A percentile compares a stretch with the other conserved stretches of the same genome.
Evolutionary conservation across 2,113 vertebrate species (phyloP).

Genomic region (Leptobrachium ailaonicum): DNA sequence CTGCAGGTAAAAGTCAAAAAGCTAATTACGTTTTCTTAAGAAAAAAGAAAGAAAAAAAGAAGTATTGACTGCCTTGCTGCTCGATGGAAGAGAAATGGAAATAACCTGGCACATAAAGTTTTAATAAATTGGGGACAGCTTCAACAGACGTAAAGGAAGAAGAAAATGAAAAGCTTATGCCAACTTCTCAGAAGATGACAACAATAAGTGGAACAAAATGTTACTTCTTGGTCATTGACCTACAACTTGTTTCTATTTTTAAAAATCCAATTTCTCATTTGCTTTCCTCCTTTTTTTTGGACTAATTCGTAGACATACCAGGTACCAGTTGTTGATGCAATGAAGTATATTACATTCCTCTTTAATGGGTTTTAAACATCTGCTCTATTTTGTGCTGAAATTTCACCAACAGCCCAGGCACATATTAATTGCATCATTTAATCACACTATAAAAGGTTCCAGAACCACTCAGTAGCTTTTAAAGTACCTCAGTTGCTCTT

Average conservation of each 20-base stretch:
- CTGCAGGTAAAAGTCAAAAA: conserved; percentile 15
- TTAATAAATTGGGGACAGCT: neutral
- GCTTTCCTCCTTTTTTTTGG: neutral
- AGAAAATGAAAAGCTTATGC: neutral
- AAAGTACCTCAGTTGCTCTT: conserved; percentile 45
- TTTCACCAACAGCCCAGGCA: conserved; percentile 37
- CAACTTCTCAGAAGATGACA: neutral
- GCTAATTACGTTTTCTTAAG: neutral
- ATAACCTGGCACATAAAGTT: neutral
- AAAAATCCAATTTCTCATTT: neutral
- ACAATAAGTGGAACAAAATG: neutral
- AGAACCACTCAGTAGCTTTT: conserved; percentile 49
- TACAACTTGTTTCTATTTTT: neutral
- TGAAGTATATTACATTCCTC: conserved; percentile 14
- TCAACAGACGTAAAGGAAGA: neutral
- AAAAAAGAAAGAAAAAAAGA: neutral
- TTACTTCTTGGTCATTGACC: neutral
- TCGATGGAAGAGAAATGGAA: neutral
- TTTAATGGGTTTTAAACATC: conserved; percentile 42
- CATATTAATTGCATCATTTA: conserved; percentile 50
- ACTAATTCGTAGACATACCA: conserved; percentile 5
- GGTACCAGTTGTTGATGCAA: conserved; percentile 6
- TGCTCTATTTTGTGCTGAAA: conserved; percentile 43
- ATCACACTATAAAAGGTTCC: conserved; percentile 38
- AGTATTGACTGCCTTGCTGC: neutral